Evolutionary conservation across 2,113 vertebrate genomes (phyloP).

Genomic region (Meriones unguiculatus): DNA sequence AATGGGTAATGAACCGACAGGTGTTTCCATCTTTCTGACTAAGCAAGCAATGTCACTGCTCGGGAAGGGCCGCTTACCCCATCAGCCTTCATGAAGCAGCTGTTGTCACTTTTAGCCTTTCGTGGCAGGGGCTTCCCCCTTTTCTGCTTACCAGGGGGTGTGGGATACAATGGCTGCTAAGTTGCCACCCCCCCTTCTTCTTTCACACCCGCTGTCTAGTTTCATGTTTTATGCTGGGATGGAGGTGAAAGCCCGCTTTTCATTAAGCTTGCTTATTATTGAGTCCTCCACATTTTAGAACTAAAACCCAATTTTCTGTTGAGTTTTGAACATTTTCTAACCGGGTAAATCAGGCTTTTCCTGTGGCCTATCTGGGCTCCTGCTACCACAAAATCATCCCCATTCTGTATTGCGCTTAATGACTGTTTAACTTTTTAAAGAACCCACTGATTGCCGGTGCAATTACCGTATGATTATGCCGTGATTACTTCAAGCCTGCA

Average conservation of each 20-base stretch:
- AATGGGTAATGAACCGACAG: neutral
- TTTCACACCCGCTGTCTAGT: neutral
- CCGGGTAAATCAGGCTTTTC: slow-evolving; percentile 23
- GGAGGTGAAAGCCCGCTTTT: neutral
- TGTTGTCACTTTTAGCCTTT: neutral
- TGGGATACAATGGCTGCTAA: neutral
- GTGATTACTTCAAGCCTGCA: slow-evolving; percentile 61
- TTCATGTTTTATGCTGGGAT: neutral
- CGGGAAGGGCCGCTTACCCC: neutral
- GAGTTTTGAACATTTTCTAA: neutral
- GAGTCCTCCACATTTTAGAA: neutral
- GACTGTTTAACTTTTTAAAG: slow-evolving; percentile 40
- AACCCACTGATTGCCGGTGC: slow-evolving; percentile 60
- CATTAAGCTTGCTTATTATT: neutral
- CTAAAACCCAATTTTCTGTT: slow-evolving; percentile 27
- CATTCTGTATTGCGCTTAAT: slow-evolving; percentile 50
- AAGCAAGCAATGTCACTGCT: neutral
- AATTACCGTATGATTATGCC: slow-evolving; percentile 67
- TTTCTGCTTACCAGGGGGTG: neutral
- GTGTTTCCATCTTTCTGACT: neutral
- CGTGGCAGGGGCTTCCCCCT: neutral
- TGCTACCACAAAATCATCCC: slow-evolving; percentile 43
- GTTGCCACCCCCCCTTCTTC: neutral
- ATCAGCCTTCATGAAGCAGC: neutral
- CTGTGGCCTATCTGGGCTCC: slow-evolving; percentile 31